phyloP scores from a whole-genome alignment of 2,797 vertebrate species.

The Parauchenoglanis ngamensis region DNA sequence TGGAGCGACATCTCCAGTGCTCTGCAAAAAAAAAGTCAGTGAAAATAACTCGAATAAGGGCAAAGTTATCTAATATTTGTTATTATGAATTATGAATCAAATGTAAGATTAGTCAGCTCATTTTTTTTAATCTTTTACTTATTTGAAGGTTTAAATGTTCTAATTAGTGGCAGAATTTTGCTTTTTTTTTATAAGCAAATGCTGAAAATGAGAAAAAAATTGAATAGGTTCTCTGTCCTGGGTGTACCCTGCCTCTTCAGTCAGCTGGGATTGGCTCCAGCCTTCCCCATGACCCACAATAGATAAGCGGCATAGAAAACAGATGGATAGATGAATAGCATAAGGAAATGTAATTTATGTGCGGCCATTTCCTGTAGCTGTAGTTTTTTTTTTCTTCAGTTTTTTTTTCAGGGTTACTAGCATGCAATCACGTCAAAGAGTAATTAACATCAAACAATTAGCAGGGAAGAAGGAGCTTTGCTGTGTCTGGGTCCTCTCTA shows the following conservation, averaged over 20 bases:
- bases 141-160: neutral
- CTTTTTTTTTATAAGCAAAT: neutral
- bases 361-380: too few species aligned
- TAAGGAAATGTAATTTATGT: neutral
- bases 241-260: too few species aligned
- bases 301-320: too few species aligned
- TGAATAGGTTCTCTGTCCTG: too few species aligned
- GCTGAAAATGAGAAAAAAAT: neutral
- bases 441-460: conserved; percentile 1
- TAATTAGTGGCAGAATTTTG: neutral
- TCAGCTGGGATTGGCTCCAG: too few species aligned
- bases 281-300: too few species aligned
- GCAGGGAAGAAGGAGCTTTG: neutral
- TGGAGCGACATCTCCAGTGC: neutral
- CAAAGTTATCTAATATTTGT: neutral
- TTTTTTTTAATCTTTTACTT: neutral
- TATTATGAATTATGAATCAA: neutral
- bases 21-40: neutral
- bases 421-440: neutral
- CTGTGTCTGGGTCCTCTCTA: neutral
- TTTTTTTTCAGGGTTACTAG: neutral
- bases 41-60: too few species aligned
- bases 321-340: neutral
- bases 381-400: neutral
- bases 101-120: neutral